Percentiles rank a stretch among this genome's conserved stretches.
Evolutionary conservation across 2,113 vertebrate species (phyloP).

Genomic region (Brienomyrus longianalis): DNA sequence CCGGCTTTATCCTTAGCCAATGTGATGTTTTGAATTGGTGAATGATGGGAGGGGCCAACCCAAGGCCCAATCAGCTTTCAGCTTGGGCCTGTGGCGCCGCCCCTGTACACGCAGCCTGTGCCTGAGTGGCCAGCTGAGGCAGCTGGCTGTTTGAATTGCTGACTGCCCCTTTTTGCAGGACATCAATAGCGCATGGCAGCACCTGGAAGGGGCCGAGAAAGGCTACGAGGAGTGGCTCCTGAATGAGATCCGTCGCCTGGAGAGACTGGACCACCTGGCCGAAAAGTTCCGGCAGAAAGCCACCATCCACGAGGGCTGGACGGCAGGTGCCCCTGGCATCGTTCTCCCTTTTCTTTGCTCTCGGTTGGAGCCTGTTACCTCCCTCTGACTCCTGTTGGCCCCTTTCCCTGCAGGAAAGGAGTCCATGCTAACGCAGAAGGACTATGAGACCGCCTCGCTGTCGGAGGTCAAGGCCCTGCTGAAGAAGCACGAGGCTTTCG

Average conservation of each 20-base stretch:
- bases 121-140: not conserved
- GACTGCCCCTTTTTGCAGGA: slow-evolving; percentile 57
- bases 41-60: not conserved
- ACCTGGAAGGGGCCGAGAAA: slow-evolving; percentile 84
- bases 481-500: slow-evolving; percentile 89
- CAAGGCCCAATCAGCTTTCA: not conserved
- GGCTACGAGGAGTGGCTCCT: slow-evolving; percentile 91
- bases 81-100: not conserved
- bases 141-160: not conserved
- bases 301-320: slow-evolving; percentile 86
- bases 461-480: slow-evolving; percentile 86
- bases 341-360: not conserved
- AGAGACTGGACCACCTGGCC: slow-evolving; percentile 83
- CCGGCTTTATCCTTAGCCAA: not conserved
- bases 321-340: slow-evolving; percentile 58
- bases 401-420: slow-evolving; percentile 71
- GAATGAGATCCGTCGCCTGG: slow-evolving; percentile 82
- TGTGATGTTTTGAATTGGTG: not conserved
- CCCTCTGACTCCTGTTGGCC: not conserved
- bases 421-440: slow-evolving; percentile 78
- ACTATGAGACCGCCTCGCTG: slow-evolving; percentile 78
- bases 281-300: slow-evolving; percentile 93
- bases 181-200: slow-evolving; percentile 81
- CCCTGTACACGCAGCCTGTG: not conserved
- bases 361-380: not conserved